Conservation (phyloP, 2,113 vertebrate genomes). For the Megaptera novaeangliae region DNA sequence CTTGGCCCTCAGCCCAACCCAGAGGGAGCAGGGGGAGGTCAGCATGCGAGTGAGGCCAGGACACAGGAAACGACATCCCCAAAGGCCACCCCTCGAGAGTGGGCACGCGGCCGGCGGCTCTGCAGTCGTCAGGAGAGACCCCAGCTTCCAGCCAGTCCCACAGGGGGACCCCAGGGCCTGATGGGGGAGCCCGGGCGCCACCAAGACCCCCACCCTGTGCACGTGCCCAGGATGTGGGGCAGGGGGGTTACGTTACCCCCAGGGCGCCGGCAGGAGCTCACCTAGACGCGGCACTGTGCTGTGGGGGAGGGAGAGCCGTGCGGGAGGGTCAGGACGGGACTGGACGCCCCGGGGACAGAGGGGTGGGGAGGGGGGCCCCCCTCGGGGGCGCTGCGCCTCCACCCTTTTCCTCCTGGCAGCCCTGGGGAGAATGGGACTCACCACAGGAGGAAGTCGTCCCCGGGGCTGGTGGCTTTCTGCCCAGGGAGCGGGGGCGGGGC, state of each 20-base stretch:
- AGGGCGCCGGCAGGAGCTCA: fast-evolving
- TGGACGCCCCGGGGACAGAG: background rate
- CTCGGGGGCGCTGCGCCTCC: background rate
- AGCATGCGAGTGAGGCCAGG: fast-evolving
- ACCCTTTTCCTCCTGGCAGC: background rate
- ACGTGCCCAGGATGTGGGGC: background rate
- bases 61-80: no score
- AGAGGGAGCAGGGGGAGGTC: no score
- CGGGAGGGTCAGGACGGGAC: background rate
- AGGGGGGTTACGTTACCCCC: background rate
- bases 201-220: background rate
- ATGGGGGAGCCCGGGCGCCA: background rate
- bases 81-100: background rate
- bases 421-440: background rate
- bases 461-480: fast-evolving
- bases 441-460: fast-evolving
- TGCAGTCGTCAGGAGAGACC: fast-evolving
- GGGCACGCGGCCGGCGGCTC: fast-evolving
- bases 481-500: fast-evolving
- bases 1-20: background rate
- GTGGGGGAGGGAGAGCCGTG: fast-evolving
- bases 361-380: no score
- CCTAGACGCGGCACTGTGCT: background rate
- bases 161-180: no score
- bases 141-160: background rate